These are phyloP conservation scores for Hydrocynus forskahlii DNA, from an alignment of 2,797 vertebrate species.

Conservation along the genomic window DNA sequence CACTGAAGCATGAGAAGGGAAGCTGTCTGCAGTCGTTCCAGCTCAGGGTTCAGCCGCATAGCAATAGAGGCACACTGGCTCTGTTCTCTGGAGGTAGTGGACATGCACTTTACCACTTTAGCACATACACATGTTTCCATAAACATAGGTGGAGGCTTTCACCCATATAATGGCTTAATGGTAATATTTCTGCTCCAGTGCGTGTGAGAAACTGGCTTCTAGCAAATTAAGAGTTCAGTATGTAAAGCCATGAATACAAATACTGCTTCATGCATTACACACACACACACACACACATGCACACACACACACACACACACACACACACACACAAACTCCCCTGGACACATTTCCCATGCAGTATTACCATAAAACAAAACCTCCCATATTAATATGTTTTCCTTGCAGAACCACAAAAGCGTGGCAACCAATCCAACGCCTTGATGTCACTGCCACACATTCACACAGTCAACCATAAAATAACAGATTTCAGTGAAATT, in stretches of 20 bases:
- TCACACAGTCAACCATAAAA: neutral
- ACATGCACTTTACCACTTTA: conserved; percentile 1
- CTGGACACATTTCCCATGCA: neutral
- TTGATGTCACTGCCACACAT: neutral
- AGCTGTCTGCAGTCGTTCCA: conserved; percentile 7
- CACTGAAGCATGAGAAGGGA: neutral
- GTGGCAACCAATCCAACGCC: conserved; percentile 3
- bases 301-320: neutral
- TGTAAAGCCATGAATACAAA: neutral
- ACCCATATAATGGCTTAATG: neutral
- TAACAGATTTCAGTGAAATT: conserved; percentile 2
- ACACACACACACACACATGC: neutral
- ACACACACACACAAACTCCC: neutral
- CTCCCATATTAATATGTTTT: neutral
- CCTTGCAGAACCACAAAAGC: neutral
- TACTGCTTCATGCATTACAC: neutral
- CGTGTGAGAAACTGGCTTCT: neutral
- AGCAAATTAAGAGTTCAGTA: neutral
- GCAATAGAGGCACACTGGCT: neutral
- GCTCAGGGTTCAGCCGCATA: conserved; percentile 7
- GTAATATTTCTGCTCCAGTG: neutral
- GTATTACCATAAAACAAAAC: neutral
- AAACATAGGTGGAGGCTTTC: neutral
- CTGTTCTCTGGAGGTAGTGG: conserved; percentile 17
- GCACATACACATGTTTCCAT: neutral